These are phyloP conservation scores for Spea bombifrons DNA, from an alignment of 2,113 vertebrate genomes.

Conservation along the genomic window DNA sequence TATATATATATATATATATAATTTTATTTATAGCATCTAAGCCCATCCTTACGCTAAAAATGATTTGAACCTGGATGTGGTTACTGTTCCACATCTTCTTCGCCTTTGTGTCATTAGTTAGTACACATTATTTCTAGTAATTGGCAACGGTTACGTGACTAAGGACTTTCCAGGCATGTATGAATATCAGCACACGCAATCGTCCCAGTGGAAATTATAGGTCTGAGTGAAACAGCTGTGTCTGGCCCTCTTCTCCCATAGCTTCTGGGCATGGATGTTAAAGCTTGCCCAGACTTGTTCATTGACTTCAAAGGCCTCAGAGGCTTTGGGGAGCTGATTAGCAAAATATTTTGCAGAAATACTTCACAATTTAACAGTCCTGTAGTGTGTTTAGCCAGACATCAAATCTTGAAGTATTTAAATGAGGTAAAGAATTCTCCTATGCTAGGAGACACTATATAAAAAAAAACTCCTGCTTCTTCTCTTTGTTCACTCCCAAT, in stretches of 20 bases:
- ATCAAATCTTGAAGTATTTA: background rate
- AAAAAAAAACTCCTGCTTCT: too few relatives aligned
- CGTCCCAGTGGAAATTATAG: conserved; percentile 24
- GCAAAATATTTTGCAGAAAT: conserved; percentile 28
- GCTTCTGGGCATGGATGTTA: conserved; percentile 29
- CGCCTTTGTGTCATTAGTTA: background rate
- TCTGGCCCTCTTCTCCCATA: conserved; percentile 21
- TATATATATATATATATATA: too few relatives aligned
- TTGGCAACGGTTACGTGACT: conserved; percentile 20
- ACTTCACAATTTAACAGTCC: background rate
- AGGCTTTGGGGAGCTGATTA: conserved; percentile 19
- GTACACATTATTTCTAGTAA: conserved; percentile 19
- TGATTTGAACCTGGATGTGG: background rate
- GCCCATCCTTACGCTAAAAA: too few relatives aligned
- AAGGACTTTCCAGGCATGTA: conserved; percentile 37
- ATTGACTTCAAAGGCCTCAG: conserved; percentile 29
- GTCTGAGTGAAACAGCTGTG: conserved; percentile 40
- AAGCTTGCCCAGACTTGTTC: conserved; percentile 30
- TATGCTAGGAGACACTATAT: background rate
- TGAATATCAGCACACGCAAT: conserved; percentile 16
- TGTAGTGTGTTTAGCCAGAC: background rate
- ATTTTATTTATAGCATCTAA: too few relatives aligned
- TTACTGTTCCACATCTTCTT: conserved; percentile 1
- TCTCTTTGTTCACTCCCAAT: too few relatives aligned
- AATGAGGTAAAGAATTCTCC: background rate